Percentiles rank a stretch among this genome's conserved stretches.
Conservation (phyloP, 2,113 vertebrate genomes). For the Nothoprocta perdicaria region DNA sequence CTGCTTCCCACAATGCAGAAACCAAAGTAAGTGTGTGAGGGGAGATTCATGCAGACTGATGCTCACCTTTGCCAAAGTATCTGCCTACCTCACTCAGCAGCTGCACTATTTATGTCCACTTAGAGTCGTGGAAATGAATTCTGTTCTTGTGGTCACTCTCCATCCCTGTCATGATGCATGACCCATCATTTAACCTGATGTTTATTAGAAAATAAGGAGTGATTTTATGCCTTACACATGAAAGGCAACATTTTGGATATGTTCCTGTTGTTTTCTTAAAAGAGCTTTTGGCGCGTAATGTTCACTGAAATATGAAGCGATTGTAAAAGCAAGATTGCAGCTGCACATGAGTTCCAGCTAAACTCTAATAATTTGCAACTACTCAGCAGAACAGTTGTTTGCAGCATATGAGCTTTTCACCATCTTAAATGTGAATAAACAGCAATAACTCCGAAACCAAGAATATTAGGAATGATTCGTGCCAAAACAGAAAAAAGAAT, state of each 20-base stretch:
- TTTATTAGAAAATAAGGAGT: not conserved
- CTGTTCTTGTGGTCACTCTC: accelerated
- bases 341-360: not conserved
- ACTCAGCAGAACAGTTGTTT: not conserved
- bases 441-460: not conserved
- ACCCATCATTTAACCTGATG: not conserved
- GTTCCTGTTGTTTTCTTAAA: not conserved
- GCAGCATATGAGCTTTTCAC: not conserved
- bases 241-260: not conserved
- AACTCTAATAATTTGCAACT: not conserved
- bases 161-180: not conserved
- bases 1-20: not conserved
- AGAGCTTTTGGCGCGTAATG: not conserved
- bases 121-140: not conserved
- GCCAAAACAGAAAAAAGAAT: not conserved
- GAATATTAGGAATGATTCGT: not conserved
- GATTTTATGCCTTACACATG: not conserved
- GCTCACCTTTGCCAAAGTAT: accelerated
- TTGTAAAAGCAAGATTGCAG: not conserved
- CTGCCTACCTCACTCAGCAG: not conserved
- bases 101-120: not conserved
- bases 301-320: not conserved
- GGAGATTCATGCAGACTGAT: not conserved
- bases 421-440: conserved; percentile 21
- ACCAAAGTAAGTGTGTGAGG: not conserved